phyloP scores from a whole-genome alignment of 2,888 invertebrate genomes.

The Heliconius ismenius region DNA sequence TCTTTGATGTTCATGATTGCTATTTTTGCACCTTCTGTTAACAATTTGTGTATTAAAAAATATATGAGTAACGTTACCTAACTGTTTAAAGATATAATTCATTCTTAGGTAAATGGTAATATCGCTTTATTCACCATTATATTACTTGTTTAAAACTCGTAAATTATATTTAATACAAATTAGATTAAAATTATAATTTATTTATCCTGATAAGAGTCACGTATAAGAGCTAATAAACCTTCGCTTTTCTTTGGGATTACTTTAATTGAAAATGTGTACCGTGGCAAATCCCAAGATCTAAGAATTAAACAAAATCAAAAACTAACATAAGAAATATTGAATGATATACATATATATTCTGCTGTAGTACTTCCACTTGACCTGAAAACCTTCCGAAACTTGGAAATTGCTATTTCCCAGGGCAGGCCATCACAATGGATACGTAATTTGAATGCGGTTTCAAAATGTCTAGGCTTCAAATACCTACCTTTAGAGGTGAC shows the following conservation, averaged over 20 bases:
- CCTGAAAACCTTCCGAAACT: conserved; percentile 29
- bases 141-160: background rate
- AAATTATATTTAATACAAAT: conserved; percentile 5
- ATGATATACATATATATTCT: background rate
- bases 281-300: background rate
- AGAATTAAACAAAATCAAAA: background rate
- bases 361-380: conserved; percentile 14
- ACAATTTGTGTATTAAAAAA: conserved; percentile 35
- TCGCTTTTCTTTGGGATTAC: background rate
- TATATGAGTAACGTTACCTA: conserved; percentile 25
- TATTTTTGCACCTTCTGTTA: conserved; percentile 44
- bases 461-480: conserved; percentile 32
- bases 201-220: background rate
- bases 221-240: background rate
- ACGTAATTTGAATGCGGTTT: conserved; percentile 43
- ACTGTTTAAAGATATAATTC: conserved; percentile 23
- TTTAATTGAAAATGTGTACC: conserved; percentile 16
- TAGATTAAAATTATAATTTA: background rate
- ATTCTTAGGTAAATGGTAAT: background rate
- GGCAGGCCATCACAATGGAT: conserved; percentile 36
- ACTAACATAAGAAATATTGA: background rate
- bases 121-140: background rate
- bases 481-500: conserved; percentile 29
- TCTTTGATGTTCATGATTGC: conserved; percentile 50
- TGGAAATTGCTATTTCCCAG: conserved; percentile 41